Conservation (phyloP, 2,797 vertebrate species). For the Picus viridis region DNA sequence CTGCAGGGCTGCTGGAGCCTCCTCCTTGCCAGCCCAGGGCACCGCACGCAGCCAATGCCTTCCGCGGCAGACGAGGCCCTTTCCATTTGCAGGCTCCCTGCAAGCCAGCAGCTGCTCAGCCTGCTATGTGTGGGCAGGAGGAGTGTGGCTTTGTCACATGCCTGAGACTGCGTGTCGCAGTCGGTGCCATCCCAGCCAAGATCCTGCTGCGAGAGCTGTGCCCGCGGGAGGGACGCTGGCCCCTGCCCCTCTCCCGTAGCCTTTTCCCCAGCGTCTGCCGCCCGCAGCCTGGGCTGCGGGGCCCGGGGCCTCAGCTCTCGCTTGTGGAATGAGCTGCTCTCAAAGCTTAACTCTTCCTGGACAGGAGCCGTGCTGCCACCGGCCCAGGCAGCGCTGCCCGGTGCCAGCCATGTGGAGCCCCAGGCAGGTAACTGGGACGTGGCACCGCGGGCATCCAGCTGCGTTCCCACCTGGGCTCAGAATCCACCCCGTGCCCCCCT, state of each 20-base stretch:
- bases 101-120: constrained; percentile 15
- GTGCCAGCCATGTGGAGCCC: accelerated
- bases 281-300: accelerated
- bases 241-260: not conserved
- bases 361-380: accelerated
- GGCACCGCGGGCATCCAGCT: not conserved
- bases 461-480: not conserved
- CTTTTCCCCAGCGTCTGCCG: not conserved
- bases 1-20: not conserved
- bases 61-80: not conserved
- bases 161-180: not conserved
- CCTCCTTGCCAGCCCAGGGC: not conserved
- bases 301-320: accelerated
- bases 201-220: not conserved
- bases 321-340: not conserved
- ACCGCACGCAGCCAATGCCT: not conserved
- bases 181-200: not conserved
- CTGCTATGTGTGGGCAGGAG: constrained; percentile 27
- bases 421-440: accelerated
- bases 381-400: not conserved
- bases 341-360: not conserved
- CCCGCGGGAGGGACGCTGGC: not conserved
- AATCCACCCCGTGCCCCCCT: not conserved
- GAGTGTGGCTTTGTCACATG: constrained; percentile 27
- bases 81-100: not conserved